Percentiles rank a stretch among this genome's conserved stretches.
phyloP scores from a whole-genome alignment of 2,797 vertebrate genomes.

The Liparis tanakae region DNA sequence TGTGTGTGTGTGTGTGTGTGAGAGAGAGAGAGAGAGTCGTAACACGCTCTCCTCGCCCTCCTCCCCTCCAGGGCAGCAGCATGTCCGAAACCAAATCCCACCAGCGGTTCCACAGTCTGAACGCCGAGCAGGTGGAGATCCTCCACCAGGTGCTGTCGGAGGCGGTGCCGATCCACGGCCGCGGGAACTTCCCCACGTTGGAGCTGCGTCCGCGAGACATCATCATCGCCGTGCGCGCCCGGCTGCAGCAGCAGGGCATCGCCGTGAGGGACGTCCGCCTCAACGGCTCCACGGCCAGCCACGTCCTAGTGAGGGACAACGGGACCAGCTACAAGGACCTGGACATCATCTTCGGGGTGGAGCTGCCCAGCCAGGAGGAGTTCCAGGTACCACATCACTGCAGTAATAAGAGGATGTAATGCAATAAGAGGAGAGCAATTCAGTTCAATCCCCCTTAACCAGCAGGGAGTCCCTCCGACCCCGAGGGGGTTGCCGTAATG shows the following conservation, averaged over 20 bases:
- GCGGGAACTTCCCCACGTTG: slow-evolving; percentile 96
- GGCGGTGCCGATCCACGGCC: slow-evolving; percentile 93
- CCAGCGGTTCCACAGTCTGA: slow-evolving; percentile 92
- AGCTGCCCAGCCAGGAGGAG: slow-evolving; percentile 90
- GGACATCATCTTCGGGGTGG: slow-evolving; percentile 95
- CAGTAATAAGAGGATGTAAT: not conserved
- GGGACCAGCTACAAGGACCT: slow-evolving; percentile 96
- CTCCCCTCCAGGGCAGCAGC: slow-evolving; percentile 67
- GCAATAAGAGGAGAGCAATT: not conserved
- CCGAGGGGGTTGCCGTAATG: not conserved
- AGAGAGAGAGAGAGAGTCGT: slow-evolving; percentile 15
- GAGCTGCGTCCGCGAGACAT: slow-evolving; percentile 95
- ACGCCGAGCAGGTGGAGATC: slow-evolving; percentile 90
- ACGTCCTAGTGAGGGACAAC: slow-evolving; percentile 91
- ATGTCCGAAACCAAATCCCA: slow-evolving; percentile 89
- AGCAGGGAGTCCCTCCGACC: not conserved
- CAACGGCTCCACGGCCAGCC: slow-evolving; percentile 96
- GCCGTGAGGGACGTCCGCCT: slow-evolving; percentile 90
- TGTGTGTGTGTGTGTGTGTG: slow-evolving; percentile 6
- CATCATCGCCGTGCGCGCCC: slow-evolving; percentile 89
- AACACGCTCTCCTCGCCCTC: slow-evolving; percentile 39
- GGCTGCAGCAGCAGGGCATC: slow-evolving; percentile 89
- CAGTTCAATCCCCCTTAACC: not conserved
- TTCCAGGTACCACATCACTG: slow-evolving; percentile 83
- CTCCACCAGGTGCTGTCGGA: slow-evolving; percentile 94